These are phyloP conservation scores for Margaritifera margaritifera DNA, from an alignment of 2,888 invertebrate species.

Conservation along the genomic window DNA sequence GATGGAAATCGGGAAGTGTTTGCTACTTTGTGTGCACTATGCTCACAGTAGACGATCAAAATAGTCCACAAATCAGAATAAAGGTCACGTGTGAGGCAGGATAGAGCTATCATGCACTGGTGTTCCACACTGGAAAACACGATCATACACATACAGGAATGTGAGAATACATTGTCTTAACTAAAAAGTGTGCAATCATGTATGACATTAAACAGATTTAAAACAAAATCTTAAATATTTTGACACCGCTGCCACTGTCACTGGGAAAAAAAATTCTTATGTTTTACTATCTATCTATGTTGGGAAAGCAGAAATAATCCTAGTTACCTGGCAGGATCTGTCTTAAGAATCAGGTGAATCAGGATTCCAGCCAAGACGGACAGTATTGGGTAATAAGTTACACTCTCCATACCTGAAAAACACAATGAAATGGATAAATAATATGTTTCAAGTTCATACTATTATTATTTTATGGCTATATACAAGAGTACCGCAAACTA, in stretches of 20 bases:
- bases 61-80: no score
- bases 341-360: constrained; percentile 75
- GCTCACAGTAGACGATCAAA: no score
- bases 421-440: background rate
- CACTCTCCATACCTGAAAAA: constrained; percentile 77
- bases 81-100: no score
- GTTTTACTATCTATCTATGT: no score
- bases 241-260: background rate
- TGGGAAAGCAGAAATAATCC: no score
- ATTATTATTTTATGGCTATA: no score
- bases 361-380: constrained; percentile 81
- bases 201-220: no score
- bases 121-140: no score
- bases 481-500: background rate
- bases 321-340: constrained; percentile 54
- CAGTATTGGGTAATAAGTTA: constrained; percentile 81
- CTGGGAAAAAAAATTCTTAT: no score
- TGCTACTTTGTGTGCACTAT: no score
- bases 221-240: background rate
- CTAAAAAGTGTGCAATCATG: background rate
- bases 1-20: no score
- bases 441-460: background rate
- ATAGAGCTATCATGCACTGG: no score
- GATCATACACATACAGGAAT: background rate
- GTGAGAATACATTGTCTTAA: background rate